Base-by-base conservation (phyloP, 2,113 vertebrate species). In the Lanius collurio region DNA sequence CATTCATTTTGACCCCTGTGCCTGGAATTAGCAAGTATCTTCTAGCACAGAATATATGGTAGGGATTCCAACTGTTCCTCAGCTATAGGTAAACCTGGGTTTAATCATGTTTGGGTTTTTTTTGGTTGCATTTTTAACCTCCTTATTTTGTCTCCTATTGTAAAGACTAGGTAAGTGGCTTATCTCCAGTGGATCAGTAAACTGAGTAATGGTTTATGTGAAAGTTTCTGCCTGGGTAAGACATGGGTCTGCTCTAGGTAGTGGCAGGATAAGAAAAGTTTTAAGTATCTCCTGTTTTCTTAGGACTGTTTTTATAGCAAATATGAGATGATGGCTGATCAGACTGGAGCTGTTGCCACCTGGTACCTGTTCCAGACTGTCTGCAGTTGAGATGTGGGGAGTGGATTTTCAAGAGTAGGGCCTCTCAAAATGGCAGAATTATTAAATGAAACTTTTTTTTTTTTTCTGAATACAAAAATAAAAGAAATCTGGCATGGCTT, bases 1-100 rank as follows among this genome's bases (percentile, higher is more conserved):
- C 81, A 83, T 88, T 96, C 74, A 28, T 87, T 97, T 80, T 90
- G 89, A 88, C 84, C 87, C 87, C 50, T 88, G 71, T 93, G 87
- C 20, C 68, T 82, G 76, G 85, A 81, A 89, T 80, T 50, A 81
- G 73, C 69, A 89, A 83, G 42, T 73, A 87, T 62, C 93, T 94
- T 82, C 41, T 33, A 70, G 83, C 53, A 67, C 41, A 78, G 76
- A 52, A 56, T 88, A 15, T n/a, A 21, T 67, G 39, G 44, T 3
- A 47, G 68, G 19, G 31, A 22, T 50, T 91, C 52, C 28, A 44
- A 35, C 49, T 1, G 7, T 67, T 86, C 42, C 70, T 75, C 28
- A 79, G 84, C 55, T 55, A 2, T 42, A 15, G 1, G 1, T 74
- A 41, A 60, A 41, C 50, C 83, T 35, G 52, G 28, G 14, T 83